Conservation (phyloP, 2,797 vertebrate species). For the Gymnocypris eckloni region DNA sequence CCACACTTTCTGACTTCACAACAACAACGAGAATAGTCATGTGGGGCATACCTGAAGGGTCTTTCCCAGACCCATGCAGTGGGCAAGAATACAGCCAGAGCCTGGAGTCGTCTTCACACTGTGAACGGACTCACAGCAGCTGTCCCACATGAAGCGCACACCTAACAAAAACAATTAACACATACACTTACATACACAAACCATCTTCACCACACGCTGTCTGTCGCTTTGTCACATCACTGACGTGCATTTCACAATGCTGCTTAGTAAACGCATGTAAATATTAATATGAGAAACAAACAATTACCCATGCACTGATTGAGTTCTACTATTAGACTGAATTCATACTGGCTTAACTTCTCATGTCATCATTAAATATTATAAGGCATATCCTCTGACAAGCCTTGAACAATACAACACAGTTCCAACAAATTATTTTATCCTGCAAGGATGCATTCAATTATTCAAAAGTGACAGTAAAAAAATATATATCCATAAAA, state of each 20-base stretch:
- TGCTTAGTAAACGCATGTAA: background rate
- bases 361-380: background rate
- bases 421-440: background rate
- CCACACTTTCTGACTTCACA: background rate
- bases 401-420: background rate
- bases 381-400: background rate
- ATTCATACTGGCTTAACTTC: background rate
- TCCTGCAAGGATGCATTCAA: background rate
- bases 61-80: constrained; percentile 98
- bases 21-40: background rate
- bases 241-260: background rate
- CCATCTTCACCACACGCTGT: background rate
- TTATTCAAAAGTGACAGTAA: background rate
- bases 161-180: constrained; percentile 73
- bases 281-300: background rate
- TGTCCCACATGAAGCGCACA: constrained; percentile 98
- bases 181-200: background rate
- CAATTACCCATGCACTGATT: background rate
- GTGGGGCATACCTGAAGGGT: constrained; percentile 87
- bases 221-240: background rate
- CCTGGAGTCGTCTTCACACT: constrained; percentile 90
- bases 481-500: background rate
- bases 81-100: constrained; percentile 94
- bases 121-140: constrained; percentile 93
- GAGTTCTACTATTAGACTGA: background rate